Evolutionary conservation across 2,888 invertebrate species (phyloP).

Genomic region (Pseudoips prasinana): DNA sequence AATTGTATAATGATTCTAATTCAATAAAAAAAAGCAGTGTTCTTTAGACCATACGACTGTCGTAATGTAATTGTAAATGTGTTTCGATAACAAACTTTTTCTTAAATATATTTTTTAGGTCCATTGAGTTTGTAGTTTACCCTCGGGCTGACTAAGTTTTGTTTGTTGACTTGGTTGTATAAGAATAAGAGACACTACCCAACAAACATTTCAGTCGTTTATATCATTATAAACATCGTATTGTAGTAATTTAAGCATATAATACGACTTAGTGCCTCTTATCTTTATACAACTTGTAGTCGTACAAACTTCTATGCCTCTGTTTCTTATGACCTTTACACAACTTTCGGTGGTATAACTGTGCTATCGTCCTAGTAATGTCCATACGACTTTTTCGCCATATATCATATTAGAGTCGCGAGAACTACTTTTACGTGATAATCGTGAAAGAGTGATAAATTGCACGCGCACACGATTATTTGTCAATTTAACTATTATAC

Average conservation of each 20-base stretch:
- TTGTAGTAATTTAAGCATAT: background rate
- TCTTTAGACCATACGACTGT: no score
- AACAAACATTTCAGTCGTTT: background rate
- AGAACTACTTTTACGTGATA: slow-evolving; percentile 1
- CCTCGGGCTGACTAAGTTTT: no score
- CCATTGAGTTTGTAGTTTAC: no score
- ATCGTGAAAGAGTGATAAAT: slow-evolving; percentile 3
- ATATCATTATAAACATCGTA: background rate
- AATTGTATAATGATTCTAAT: no score
- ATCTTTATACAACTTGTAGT: background rate
- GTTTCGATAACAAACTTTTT: no score
- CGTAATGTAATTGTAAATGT: no score
- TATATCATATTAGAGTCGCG: slow-evolving; percentile 1
- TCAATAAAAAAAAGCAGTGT: no score
- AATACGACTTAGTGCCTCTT: slow-evolving; percentile 1
- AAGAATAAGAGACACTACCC: no score
- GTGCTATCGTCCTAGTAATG: slow-evolving; percentile 2
- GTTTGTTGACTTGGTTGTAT: no score
- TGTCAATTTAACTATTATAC: no score
- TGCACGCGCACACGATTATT: background rate
- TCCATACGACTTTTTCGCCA: slow-evolving; percentile 1
- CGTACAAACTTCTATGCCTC: background rate
- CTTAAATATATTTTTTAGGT: no score
- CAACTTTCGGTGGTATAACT: background rate
- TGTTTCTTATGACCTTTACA: background rate